Conservation (phyloP, 2,888 invertebrate species). For the Pelosia muscerda region DNA sequence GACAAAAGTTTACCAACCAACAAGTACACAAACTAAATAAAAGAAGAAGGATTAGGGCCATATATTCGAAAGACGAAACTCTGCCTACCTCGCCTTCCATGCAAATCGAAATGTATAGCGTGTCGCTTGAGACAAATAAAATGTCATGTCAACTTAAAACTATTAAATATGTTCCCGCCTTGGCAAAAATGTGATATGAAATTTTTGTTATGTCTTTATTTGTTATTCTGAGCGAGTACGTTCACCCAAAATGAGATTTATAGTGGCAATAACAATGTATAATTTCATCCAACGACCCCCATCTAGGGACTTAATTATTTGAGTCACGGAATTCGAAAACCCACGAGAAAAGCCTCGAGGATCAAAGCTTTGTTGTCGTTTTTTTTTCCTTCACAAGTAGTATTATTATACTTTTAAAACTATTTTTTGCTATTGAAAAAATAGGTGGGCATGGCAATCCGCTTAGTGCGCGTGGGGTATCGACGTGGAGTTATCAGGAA, state of each 20-base stretch:
- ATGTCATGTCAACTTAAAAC: background rate
- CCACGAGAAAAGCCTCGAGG: conserved; percentile 78
- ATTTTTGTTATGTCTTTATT: conserved; percentile 63
- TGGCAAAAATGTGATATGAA: conserved; percentile 55
- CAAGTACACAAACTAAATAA: too few species aligned
- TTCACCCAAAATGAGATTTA: conserved; percentile 82
- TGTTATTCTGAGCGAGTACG: conserved; percentile 77
- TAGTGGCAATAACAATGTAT: conserved; percentile 83
- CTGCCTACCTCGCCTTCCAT: background rate
- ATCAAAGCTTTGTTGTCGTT: conserved; percentile 78
- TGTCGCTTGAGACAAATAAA: background rate
- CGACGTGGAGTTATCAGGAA: conserved; percentile 74
- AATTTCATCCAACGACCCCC: conserved; percentile 80
- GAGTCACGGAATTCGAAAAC: conserved; percentile 85
- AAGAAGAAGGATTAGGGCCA: too few species aligned
- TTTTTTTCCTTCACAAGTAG: conserved; percentile 67
- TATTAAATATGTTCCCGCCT: conserved; percentile 36
- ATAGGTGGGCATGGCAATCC: conserved; percentile 82
- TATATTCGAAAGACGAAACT: too few species aligned
- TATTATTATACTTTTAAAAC: conserved; percentile 70
- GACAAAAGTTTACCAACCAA: too few species aligned
- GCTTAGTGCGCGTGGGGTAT: conserved; percentile 78
- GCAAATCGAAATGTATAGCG: background rate
- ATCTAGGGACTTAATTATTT: conserved; percentile 83
- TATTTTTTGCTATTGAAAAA: conserved; percentile 79